These are phyloP conservation scores for Penaeus chinensis DNA, from an alignment of 1,140 invertebrate species.

Conservation along the genomic window DNA sequence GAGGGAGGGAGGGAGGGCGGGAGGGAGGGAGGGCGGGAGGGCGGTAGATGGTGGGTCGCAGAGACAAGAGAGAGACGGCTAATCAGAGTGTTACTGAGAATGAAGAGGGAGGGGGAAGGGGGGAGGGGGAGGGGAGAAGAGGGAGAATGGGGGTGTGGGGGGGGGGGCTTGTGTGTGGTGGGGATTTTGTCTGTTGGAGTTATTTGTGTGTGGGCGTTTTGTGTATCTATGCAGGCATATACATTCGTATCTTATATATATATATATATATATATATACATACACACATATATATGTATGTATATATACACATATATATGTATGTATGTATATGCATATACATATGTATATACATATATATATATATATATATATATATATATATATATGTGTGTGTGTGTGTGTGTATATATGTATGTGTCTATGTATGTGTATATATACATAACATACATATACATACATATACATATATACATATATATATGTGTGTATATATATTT, in stretches of 20 bases:
- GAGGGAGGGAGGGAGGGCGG: too few species aligned
- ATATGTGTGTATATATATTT: slow-evolving; percentile 31
- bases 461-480: slow-evolving; percentile 31
- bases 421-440: slow-evolving; percentile 12
- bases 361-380: slow-evolving; percentile 37
- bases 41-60: too few species aligned
- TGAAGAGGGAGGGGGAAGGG: too few species aligned
- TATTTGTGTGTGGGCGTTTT: too few species aligned
- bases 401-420: slow-evolving; percentile 26
- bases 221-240: too few species aligned
- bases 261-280: slow-evolving; percentile 22
- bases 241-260: not conserved
- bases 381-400: slow-evolving; percentile 38
- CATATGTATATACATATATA: slow-evolving; percentile 27
- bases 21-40: too few species aligned
- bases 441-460: slow-evolving; percentile 13
- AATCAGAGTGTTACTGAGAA: too few species aligned
- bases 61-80: too few species aligned
- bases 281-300: slow-evolving; percentile 13
- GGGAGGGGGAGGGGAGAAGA: too few species aligned
- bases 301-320: slow-evolving; percentile 1
- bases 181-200: too few species aligned
- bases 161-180: too few species aligned
- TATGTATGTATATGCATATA: not conserved
- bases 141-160: too few species aligned